Evolutionary conservation across 2,113 vertebrate genomes (phyloP).

Genomic region (Centropus unirufus): DNA sequence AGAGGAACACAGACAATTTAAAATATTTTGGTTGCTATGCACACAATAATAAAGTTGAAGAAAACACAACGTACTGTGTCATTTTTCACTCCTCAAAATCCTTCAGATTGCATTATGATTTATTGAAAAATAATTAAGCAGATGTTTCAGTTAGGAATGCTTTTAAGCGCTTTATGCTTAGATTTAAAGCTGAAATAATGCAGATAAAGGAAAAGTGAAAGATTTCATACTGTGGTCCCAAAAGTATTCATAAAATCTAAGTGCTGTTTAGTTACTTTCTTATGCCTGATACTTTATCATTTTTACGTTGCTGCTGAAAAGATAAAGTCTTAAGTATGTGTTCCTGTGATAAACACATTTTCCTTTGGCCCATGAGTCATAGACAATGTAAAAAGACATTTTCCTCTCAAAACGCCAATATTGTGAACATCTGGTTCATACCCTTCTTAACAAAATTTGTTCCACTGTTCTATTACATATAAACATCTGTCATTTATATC

Average conservation of each 20-base stretch:
- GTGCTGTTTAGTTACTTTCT: slow-evolving; percentile 4
- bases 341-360: slow-evolving; percentile 62
- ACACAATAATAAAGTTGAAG: background rate
- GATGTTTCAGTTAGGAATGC: background rate
- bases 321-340: slow-evolving; percentile 53
- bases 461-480: slow-evolving; percentile 76
- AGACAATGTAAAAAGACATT: slow-evolving; percentile 66
- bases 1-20: background rate
- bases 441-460: slow-evolving; percentile 76
- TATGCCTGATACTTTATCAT: background rate
- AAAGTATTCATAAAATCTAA: slow-evolving; percentile 53
- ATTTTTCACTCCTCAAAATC: background rate
- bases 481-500: slow-evolving; percentile 81
- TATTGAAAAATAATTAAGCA: slow-evolving; percentile 47
- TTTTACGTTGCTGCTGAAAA: slow-evolving; percentile 72
- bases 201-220: slow-evolving; percentile 47
- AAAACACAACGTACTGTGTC: background rate
- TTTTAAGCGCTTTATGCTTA: slow-evolving; percentile 32
- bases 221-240: slow-evolving; percentile 1
- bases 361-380: slow-evolving; percentile 41
- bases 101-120: slow-evolving; percentile 5
- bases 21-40: background rate
- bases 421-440: slow-evolving; percentile 79
- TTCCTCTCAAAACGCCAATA: slow-evolving; percentile 65
- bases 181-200: slow-evolving; percentile 52